Percentiles rank a stretch among this genome's conserved stretches.
phyloP scores from a whole-genome alignment of 2,888 invertebrate genomes.

The Caenorhabditis sulstoni region DNA sequence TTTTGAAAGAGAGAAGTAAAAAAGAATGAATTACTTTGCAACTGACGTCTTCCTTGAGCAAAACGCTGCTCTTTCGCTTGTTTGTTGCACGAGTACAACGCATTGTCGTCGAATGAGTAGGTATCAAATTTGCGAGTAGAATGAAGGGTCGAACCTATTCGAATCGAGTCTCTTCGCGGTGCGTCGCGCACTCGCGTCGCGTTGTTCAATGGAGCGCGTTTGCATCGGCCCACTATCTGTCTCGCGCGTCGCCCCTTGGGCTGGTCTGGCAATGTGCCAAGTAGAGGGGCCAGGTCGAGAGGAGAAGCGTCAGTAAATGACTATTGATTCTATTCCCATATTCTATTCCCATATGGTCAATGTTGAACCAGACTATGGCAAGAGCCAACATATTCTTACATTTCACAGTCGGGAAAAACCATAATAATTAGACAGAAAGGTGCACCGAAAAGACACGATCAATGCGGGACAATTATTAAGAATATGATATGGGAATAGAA shows the following conservation, averaged over 20 bases:
- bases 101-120: slow-evolving; percentile 12
- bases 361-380: too few species aligned
- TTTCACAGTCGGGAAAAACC: too few species aligned
- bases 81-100: slow-evolving; percentile 12
- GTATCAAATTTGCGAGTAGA: neutral
- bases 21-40: slow-evolving; percentile 17
- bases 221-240: neutral
- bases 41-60: slow-evolving; percentile 1
- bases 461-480: too few species aligned
- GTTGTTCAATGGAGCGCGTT: slow-evolving; percentile 9
- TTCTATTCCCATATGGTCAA: too few species aligned
- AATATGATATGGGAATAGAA: too few species aligned
- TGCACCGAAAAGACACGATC: too few species aligned
- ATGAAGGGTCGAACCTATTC: slow-evolving; percentile 1
- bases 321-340: too few species aligned
- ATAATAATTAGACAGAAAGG: too few species aligned
- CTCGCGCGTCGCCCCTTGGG: too few species aligned
- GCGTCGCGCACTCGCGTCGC: neutral
- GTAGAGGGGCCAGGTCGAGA: neutral
- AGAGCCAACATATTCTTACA: too few species aligned
- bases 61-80: slow-evolving; percentile 26
- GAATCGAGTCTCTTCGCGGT: slow-evolving; percentile 20
- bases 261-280: neutral
- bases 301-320: too few species aligned
- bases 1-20: neutral